These are phyloP conservation scores for Stenchaetothrips biformis DNA, from an alignment of 2,888 invertebrate genomes.

Conservation along the genomic window DNA sequence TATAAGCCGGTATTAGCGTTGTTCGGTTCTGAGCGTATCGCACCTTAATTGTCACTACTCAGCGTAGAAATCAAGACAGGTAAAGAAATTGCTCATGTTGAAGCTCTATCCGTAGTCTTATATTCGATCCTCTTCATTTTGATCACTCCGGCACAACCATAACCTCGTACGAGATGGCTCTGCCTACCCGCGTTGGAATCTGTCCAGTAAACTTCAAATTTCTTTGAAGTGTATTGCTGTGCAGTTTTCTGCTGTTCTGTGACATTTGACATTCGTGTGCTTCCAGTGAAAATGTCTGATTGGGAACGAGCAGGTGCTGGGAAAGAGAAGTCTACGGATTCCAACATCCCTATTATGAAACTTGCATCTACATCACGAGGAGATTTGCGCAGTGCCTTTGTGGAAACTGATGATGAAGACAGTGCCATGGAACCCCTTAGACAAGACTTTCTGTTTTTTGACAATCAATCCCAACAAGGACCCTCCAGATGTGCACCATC, in stretches of 20 bases:
- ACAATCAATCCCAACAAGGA: not conserved
- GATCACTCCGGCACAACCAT: too few relatives aligned
- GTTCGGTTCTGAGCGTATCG: too few relatives aligned
- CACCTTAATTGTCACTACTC: too few relatives aligned
- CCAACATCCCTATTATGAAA: not conserved
- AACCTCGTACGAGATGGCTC: too few relatives aligned
- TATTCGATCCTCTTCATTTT: too few relatives aligned
- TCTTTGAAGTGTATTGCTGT: not conserved
- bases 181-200: not conserved
- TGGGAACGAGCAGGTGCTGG: not conserved
- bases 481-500: not conserved
- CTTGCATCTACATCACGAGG: not conserved
- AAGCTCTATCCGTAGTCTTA: too few relatives aligned
- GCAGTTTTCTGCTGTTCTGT: not conserved
- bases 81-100: too few relatives aligned
- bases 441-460: not conserved
- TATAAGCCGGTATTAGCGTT: too few relatives aligned
- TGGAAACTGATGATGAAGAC: not conserved
- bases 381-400: conserved; percentile 3
- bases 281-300: not conserved
- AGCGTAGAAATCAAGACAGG: too few relatives aligned
- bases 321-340: not conserved
- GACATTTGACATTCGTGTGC: not conserved
- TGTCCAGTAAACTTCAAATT: not conserved
- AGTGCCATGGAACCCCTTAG: not conserved